Evolutionary conservation across 2,113 vertebrate genomes (phyloP).

Genomic region (Elephantulus edwardii): DNA sequence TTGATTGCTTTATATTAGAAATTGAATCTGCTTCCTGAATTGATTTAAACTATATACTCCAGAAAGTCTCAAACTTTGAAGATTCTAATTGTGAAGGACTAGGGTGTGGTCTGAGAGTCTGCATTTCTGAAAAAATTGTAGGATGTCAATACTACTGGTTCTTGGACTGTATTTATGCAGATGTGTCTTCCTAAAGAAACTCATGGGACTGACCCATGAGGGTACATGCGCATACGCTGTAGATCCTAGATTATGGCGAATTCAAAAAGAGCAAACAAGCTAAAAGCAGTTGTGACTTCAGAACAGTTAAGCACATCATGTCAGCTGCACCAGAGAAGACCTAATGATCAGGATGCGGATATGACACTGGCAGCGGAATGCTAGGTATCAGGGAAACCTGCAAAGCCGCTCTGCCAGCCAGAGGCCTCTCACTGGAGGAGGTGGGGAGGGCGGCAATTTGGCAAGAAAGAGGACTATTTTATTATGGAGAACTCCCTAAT

Average conservation of each 20-base stretch:
- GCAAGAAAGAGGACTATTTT: slow-evolving; percentile 64
- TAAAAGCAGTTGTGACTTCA: background rate
- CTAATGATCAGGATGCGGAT: background rate
- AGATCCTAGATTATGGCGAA: background rate
- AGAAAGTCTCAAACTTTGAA: background rate
- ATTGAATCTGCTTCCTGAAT: background rate
- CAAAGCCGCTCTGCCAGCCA: slow-evolving; percentile 20
- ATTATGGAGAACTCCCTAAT: slow-evolving; percentile 57
- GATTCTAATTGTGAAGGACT: background rate
- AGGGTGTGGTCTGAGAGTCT: background rate
- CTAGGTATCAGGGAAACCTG: background rate
- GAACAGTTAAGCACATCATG: background rate
- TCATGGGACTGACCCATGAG: fast-evolving
- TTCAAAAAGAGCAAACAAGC: background rate
- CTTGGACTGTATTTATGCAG: background rate
- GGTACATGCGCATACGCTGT: fast-evolving
- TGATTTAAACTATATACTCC: background rate
- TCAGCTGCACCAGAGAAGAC: background rate
- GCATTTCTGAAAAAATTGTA: background rate
- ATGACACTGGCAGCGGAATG: background rate
- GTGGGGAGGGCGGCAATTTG: background rate
- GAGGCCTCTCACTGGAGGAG: background rate
- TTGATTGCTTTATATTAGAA: background rate
- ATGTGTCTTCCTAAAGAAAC: background rate
- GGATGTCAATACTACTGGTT: background rate